phyloP scores from a whole-genome alignment of 2,888 invertebrate genomes.

The Sturmia bella region DNA sequence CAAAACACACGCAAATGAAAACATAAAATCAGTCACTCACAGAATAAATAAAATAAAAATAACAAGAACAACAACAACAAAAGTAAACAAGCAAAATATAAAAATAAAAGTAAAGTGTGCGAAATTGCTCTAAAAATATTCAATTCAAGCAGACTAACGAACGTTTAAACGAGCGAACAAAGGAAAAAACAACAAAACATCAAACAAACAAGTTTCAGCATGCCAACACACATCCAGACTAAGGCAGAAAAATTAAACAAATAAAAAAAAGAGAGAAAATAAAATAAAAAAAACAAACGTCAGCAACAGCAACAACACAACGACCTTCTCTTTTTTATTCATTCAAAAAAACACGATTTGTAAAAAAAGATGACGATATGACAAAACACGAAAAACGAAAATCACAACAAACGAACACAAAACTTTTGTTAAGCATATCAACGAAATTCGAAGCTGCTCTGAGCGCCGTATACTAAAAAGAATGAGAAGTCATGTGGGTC shows the following conservation, averaged over 20 bases:
- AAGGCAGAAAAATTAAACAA: constrained; percentile 3
- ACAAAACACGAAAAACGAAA: constrained; percentile 46
- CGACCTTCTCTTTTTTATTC: constrained; percentile 70
- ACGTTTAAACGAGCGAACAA: constrained; percentile 16
- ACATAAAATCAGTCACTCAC: constrained; percentile 1
- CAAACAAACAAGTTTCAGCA: constrained; percentile 64
- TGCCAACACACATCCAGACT: constrained; percentile 52
- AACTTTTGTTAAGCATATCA: background rate
- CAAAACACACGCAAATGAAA: constrained; percentile 30
- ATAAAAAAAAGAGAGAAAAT: constrained; percentile 13
- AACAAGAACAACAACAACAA: background rate
- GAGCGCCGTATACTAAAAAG: constrained; percentile 68
- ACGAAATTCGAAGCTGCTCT: constrained; percentile 49
- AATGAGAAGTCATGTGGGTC: constrained; percentile 63
- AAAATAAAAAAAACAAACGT: constrained; percentile 39
- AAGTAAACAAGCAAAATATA: background rate
- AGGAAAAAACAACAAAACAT: constrained; percentile 4
- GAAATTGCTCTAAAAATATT: constrained; percentile 39
- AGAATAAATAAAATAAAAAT: background rate
- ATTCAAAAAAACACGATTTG: constrained; percentile 42
- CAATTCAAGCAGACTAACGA: constrained; percentile 27
- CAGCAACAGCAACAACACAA: constrained; percentile 61
- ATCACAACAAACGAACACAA: constrained; percentile 7
- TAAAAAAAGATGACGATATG: constrained; percentile 50
- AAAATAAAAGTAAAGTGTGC: background rate